These are phyloP conservation scores for Atrichornis clamosus DNA, from an alignment of 2,113 vertebrate species.

Conservation along the genomic window DNA sequence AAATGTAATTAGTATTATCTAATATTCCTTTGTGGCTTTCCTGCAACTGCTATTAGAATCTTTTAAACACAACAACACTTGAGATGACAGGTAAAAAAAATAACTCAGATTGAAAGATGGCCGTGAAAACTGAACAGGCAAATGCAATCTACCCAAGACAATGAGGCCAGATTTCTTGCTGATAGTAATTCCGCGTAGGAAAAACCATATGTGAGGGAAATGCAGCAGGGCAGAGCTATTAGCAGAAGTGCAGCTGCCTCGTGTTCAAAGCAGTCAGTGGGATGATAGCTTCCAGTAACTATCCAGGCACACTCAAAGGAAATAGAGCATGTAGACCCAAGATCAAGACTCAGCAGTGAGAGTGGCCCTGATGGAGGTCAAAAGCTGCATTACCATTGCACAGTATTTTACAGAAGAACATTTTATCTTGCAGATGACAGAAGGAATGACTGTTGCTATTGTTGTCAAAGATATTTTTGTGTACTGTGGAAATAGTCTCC, in stretches of 20 bases:
- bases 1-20: conserved; percentile 1
- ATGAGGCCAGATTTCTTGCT: not conserved
- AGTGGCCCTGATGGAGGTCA: not conserved
- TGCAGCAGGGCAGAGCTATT: not conserved
- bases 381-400: not conserved
- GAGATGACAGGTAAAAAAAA: not conserved
- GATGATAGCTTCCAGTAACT: not conserved
- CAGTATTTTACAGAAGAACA: not conserved
- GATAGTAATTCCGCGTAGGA: not conserved
- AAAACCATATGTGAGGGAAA: not conserved
- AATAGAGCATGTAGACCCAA: not conserved
- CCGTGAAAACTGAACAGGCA: not conserved
- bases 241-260: not conserved
- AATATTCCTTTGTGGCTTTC: not conserved
- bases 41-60: not conserved
- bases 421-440: not conserved
- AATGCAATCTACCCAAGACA: not conserved
- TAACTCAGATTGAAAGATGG: not conserved
- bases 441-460: not conserved
- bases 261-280: not conserved
- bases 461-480: not conserved
- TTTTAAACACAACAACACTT: not conserved
- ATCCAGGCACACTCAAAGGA: not conserved
- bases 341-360: not conserved
- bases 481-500: not conserved